Evolutionary conservation across 2,888 invertebrate species (phyloP), one percentile per base, ranked within the genome.

Genomic region (Gonocerus acuteangulatus): DNA sequence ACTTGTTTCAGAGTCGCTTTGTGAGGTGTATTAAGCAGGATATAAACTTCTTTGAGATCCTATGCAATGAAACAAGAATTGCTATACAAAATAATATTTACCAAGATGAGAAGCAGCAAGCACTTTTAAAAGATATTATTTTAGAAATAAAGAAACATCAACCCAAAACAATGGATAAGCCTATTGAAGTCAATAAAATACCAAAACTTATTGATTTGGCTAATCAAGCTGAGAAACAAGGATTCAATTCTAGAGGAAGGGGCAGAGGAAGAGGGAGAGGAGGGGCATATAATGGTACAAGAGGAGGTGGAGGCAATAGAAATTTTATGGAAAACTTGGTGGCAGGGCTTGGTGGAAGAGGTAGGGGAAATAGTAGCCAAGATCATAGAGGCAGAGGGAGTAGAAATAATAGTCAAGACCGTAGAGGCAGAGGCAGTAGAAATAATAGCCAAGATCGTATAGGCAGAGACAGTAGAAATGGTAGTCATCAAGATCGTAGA

Each of bases 31-130:
- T 63, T 7, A 49, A 47, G 34, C 44, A 61, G 16, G 11, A 44
- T 36, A 19, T 63, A 9, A 63, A 63, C 32, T 22, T 61, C 2
- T 63, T 34, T 32, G 61, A 63, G 34, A n/a, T 63, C n/a, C 36
- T 63, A 49, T 48, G 39, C 15, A 63, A 61, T 51, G 63, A 63
- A 39, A 19, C 60, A 13, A 34, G 45, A 19, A 48, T 42, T 21
- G 57, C 63, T 15, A 21, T 63, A 16, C n/a, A 39, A n/a, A 39
- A 39, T 13, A 39, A 63, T 23, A 44, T 44, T n/a, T 63, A 34
- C 51, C 32, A 36, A 18, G 48, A 47, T 36, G 39, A 15, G 7
- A 16, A 34, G 6, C 56, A 63, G 36, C 2, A 34, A 21, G 15
- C 49, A 13, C 15, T 18, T 13, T 56, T 63, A 19, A 23, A 44